Percentiles rank a stretch among this genome's conserved stretches.
Conservation (phyloP, 1,140 invertebrate genomes). For the Papilio aristodemus region DNA sequence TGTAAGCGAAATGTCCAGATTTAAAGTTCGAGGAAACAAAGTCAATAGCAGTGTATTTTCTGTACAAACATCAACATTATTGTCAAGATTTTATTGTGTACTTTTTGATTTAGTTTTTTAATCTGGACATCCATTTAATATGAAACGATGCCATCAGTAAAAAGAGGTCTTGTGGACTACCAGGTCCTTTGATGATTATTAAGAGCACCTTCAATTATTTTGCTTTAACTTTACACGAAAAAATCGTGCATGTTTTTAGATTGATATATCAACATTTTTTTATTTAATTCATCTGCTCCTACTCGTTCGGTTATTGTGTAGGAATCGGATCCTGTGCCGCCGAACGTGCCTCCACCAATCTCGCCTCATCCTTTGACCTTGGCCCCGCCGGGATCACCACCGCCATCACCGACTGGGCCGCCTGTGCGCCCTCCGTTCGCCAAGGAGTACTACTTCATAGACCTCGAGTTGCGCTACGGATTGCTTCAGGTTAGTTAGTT, state of each 20-base stretch:
- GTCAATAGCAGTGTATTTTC: too few relatives aligned
- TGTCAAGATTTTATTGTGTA: not conserved
- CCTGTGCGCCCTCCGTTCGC: slow-evolving; percentile 81
- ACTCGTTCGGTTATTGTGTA: slow-evolving; percentile 35
- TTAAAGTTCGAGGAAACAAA: not conserved
- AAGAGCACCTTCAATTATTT: too few relatives aligned
- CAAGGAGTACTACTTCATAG: slow-evolving; percentile 92
- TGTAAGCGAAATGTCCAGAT: not conserved
- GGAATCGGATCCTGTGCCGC: slow-evolving; percentile 49
- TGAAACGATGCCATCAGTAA: too few relatives aligned
- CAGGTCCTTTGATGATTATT: too few relatives aligned
- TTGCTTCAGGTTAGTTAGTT: slow-evolving; percentile 93
- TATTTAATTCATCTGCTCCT: too few relatives aligned
- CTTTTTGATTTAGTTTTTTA: too few relatives aligned
- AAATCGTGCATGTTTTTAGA: too few relatives aligned
- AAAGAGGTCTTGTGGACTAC: too few relatives aligned
- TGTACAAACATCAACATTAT: not conserved
- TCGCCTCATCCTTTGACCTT: slow-evolving; percentile 53
- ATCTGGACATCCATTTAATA: too few relatives aligned
- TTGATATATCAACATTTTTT: too few relatives aligned
- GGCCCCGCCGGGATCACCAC: slow-evolving; percentile 44
- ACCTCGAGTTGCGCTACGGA: slow-evolving; percentile 96
- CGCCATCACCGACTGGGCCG: slow-evolving; percentile 34
- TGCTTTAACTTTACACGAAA: too few relatives aligned
- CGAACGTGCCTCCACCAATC: slow-evolving; percentile 45